phyloP scores from a whole-genome alignment of 2,113 vertebrate species.

The Misgurnus mizolepis region DNA sequence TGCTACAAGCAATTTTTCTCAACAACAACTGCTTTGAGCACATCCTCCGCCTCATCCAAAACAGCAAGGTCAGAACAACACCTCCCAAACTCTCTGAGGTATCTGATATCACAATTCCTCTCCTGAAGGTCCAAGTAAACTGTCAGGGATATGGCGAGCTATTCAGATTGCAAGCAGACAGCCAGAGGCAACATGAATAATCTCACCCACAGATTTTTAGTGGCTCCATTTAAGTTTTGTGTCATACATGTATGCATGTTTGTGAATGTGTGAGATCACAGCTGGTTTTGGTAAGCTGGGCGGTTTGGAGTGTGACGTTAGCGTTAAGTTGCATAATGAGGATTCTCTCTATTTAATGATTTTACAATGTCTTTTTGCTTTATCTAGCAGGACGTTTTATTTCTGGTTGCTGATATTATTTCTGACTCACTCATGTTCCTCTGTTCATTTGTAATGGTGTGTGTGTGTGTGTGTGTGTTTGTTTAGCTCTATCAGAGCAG shows the following conservation, averaged over 20 bases:
- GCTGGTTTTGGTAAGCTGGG: background rate
- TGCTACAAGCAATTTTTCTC: slow-evolving; percentile 91
- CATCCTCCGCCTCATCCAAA: slow-evolving; percentile 93
- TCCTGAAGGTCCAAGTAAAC: background rate
- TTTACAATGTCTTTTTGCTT: background rate
- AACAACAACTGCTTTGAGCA: slow-evolving; percentile 99
- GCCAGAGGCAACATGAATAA: background rate
- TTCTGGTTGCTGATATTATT: slow-evolving; percentile 3
- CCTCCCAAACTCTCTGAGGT: background rate
- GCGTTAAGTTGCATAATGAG: background rate
- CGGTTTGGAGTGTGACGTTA: background rate
- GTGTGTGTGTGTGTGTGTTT: slow-evolving; percentile 32
- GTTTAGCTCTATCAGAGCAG: slow-evolving; percentile 90
- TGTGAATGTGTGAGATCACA: slow-evolving; percentile 15
- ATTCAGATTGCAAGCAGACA: too few species aligned
- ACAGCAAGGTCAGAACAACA: slow-evolving; percentile 88
- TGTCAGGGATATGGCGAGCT: too few species aligned
- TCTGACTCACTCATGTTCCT: slow-evolving; percentile 12
- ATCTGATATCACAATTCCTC: background rate
- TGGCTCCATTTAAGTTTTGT: background rate
- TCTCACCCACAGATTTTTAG: background rate
- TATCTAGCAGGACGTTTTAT: background rate
- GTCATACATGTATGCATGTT: background rate
- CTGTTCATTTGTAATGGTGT: slow-evolving; percentile 17
- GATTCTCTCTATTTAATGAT: background rate